phyloP scores from a whole-genome alignment of 2,888 invertebrate species.

The Agrotis ipsilon region DNA sequence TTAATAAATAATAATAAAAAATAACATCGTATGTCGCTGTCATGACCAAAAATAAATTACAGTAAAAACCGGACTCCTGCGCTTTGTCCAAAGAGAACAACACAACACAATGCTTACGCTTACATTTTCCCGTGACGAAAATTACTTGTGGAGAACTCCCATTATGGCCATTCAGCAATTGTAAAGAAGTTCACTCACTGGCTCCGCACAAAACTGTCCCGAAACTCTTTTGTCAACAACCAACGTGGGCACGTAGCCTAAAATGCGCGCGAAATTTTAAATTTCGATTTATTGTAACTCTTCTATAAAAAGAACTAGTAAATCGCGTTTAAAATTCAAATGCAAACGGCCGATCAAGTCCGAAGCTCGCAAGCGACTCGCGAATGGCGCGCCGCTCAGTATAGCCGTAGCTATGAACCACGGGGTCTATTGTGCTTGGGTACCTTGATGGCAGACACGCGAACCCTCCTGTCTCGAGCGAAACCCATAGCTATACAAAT shows the following conservation, averaged over 20 bases:
- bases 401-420: constrained; percentile 82
- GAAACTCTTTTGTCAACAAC: constrained; percentile 61
- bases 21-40: not conserved
- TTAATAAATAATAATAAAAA: constrained; percentile 8
- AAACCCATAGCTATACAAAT: constrained; percentile 74
- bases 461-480: constrained; percentile 80
- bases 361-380: constrained; percentile 88
- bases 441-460: constrained; percentile 84
- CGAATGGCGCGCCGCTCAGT: constrained; percentile 76
- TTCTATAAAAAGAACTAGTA: constrained; percentile 57
- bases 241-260: constrained; percentile 21
- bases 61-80: constrained; percentile 48
- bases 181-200: constrained; percentile 76
- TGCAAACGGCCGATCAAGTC: constrained; percentile 88
- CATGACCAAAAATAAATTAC: constrained; percentile 36
- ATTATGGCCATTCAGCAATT: constrained; percentile 83
- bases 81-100: constrained; percentile 67
- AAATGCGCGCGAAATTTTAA: constrained; percentile 47
- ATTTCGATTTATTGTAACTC: constrained; percentile 50
- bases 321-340: constrained; percentile 76
- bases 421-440: constrained; percentile 83
- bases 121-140: constrained; percentile 87
- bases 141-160: constrained; percentile 83
- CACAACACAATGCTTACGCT: constrained; percentile 85
- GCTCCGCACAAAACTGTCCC: constrained; percentile 69